Percentiles rank a stretch among this genome's conserved stretches.
Evolutionary conservation across 2,113 vertebrate genomes (phyloP).

Genomic region (Cephalopterus ornatus): DNA sequence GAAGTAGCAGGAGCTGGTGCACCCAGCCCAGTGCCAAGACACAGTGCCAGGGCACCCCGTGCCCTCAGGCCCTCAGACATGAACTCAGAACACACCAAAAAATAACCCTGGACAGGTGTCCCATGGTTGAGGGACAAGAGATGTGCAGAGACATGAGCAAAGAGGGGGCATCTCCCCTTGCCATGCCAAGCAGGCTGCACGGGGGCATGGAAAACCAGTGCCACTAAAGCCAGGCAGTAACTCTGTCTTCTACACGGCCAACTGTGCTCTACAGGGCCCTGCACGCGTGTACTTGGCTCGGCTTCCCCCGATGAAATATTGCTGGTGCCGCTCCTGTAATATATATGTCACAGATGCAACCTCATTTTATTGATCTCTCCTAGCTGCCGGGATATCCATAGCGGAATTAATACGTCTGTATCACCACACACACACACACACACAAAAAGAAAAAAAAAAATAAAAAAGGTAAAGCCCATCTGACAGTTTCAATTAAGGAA

Average conservation of each 20-base stretch:
- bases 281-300: rapidly evolving
- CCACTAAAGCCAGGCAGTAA: background rate
- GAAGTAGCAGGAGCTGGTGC: background rate
- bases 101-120: background rate
- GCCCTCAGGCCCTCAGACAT: rapidly evolving
- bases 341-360: slow-evolving; percentile 48
- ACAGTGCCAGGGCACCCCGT: background rate
- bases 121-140: rapidly evolving
- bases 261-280: background rate
- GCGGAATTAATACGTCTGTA: slow-evolving; percentile 38
- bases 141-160: rapidly evolving
- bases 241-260: background rate
- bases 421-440: background rate
- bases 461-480: slow-evolving; percentile 61
- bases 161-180: rapidly evolving
- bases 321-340: background rate
- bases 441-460: background rate
- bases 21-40: background rate
- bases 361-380: slow-evolving; percentile 49
- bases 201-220: rapidly evolving
- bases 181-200: rapidly evolving
- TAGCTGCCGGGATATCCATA: slow-evolving; percentile 11
- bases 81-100: rapidly evolving
- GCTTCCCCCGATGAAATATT: background rate
- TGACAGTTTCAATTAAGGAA: slow-evolving; percentile 72